Evolutionary conservation across 2,113 vertebrate species (phyloP).

Genomic region (Crotalus helleri): DNA sequence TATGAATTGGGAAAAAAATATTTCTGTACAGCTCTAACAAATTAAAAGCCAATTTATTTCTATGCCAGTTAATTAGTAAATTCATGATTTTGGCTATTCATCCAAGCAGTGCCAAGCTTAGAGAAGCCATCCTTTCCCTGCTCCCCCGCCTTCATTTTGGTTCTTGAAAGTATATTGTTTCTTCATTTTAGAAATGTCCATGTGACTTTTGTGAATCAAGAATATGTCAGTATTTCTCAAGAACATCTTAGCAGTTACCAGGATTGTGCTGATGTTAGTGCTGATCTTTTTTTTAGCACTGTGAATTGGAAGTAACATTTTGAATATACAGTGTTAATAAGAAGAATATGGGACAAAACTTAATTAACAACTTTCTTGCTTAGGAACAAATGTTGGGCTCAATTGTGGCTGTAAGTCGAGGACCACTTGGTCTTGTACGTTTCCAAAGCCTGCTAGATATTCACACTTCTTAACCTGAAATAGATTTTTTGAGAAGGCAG

Average conservation of each 20-base stretch:
- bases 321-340: slow-evolving; percentile 23
- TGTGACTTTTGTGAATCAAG: slow-evolving; percentile 40
- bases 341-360: background rate
- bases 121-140: slow-evolving; percentile 23
- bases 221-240: slow-evolving; percentile 31
- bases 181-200: slow-evolving; percentile 28
- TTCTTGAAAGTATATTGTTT: slow-evolving; percentile 27
- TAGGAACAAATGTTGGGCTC: too few relatives aligned
- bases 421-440: too few relatives aligned
- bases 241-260: slow-evolving; percentile 41
- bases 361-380: too few relatives aligned
- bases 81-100: background rate
- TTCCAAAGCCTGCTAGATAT: too few relatives aligned
- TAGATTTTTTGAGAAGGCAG: background rate
- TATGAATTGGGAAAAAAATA: background rate
- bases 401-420: too few relatives aligned
- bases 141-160: slow-evolving; percentile 17
- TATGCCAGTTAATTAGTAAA: background rate
- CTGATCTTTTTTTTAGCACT: slow-evolving; percentile 25
- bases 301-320: slow-evolving; percentile 27
- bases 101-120: background rate
- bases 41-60: background rate
- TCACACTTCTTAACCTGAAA: background rate
- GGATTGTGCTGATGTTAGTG: slow-evolving; percentile 19
- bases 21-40: background rate